Evolutionary conservation across 1,140 invertebrate species (phyloP).

Genomic region (Thrips palmi): DNA sequence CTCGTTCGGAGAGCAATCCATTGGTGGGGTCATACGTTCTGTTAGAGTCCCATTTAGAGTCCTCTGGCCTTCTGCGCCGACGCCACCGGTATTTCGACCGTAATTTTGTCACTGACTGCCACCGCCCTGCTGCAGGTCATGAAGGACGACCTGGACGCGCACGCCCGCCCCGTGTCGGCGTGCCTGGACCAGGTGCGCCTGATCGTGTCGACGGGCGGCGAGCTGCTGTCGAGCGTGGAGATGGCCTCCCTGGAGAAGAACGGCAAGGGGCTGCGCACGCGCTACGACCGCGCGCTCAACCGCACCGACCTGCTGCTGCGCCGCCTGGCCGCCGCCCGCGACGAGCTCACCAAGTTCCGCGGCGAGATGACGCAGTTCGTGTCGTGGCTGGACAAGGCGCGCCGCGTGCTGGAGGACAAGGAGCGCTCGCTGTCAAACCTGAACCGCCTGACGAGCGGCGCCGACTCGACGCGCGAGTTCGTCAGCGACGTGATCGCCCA

Average conservation of each 20-base stretch:
- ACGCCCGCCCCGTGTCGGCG: constrained; percentile 65
- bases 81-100: too few relatives aligned
- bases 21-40: too few relatives aligned
- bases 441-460: constrained; percentile 46
- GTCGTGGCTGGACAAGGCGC: constrained; percentile 64
- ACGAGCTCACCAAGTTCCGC: constrained; percentile 74
- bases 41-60: too few relatives aligned
- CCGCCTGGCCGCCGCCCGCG: constrained; percentile 55
- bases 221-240: constrained; percentile 78
- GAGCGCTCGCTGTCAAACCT: constrained; percentile 66
- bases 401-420: constrained; percentile 63
- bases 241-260: constrained; percentile 68
- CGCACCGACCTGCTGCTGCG: constrained; percentile 59
- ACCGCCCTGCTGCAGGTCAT: constrained; percentile 69
- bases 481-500: constrained; percentile 88
- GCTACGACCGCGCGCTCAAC: constrained; percentile 63
- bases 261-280: constrained; percentile 59
- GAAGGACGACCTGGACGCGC: constrained; percentile 76
- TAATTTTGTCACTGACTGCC: too few relatives aligned
- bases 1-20: too few relatives aligned
- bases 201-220: constrained; percentile 71
- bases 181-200: constrained; percentile 84
- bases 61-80: not conserved
- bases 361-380: constrained; percentile 65
- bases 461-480: constrained; percentile 64